Evolutionary conservation across 2,797 vertebrate genomes (phyloP).

Genomic region (Rhodeus uyekii): DNA sequence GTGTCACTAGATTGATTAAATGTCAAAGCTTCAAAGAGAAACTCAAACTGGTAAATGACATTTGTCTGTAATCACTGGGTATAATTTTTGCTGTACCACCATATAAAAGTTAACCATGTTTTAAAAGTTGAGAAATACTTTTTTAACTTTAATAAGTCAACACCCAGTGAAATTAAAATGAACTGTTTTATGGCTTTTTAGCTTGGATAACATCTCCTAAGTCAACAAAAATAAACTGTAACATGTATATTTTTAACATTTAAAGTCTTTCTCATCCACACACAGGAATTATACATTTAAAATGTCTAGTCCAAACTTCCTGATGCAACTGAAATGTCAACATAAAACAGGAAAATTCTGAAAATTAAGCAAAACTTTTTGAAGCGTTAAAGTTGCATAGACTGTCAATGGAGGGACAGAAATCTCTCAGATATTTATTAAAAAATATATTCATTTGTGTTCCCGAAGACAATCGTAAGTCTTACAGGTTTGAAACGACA

Average conservation of each 20-base stretch:
- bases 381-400: background rate
- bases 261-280: background rate
- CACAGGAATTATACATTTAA: background rate
- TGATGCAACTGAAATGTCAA: background rate
- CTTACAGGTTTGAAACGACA: background rate
- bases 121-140: background rate
- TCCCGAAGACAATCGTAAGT: background rate
- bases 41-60: background rate
- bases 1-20: slow-evolving; percentile 10
- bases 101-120: background rate
- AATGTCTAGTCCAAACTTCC: background rate
- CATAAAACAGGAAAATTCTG: background rate
- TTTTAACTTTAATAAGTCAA: background rate
- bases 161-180: background rate
- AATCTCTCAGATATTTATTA: background rate
- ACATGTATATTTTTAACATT: background rate
- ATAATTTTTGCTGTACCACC: background rate
- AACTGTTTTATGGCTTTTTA: background rate
- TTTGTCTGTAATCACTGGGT: background rate
- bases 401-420: background rate
- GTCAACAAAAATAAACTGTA: background rate
- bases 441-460: background rate
- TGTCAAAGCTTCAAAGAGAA: slow-evolving; percentile 27
- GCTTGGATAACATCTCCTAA: background rate
- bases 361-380: background rate